Conservation (phyloP, 2,888 invertebrate genomes). For the Volucella inanis region DNA sequence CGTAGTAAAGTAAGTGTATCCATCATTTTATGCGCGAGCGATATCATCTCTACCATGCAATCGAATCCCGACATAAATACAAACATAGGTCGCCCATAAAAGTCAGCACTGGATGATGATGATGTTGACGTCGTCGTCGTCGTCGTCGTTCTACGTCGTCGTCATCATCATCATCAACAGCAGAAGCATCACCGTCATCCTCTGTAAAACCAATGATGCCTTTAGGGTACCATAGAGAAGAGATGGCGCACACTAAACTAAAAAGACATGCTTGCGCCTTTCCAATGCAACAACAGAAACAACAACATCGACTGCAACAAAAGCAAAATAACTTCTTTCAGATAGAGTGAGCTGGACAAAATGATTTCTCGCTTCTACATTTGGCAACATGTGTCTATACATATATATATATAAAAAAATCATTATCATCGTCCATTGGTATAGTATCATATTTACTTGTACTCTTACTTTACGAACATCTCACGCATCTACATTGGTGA, state of each 20-base stretch:
- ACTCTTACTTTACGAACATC: conserved; percentile 27
- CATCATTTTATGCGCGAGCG: conserved; percentile 67
- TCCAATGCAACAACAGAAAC: conserved; percentile 46
- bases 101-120: conserved; percentile 73
- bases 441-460: conserved; percentile 48
- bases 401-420: conserved; percentile 29
- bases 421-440: conserved; percentile 53
- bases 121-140: conserved; percentile 70
- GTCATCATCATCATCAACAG: neutral
- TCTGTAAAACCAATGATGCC: conserved; percentile 29
- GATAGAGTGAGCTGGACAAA: conserved; percentile 73
- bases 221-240: conserved; percentile 45
- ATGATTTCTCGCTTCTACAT: conserved; percentile 74
- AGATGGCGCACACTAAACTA: conserved; percentile 72
- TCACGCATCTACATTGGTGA: conserved; percentile 72
- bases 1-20: conserved; percentile 44
- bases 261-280: conserved; percentile 67
- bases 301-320: conserved; percentile 22
- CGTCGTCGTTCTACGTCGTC: conserved; percentile 20
- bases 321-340: conserved; percentile 30
- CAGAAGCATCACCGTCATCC: conserved; percentile 2
- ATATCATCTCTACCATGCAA: conserved; percentile 60
- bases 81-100: conserved; percentile 74
- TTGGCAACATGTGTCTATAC: conserved; percentile 55
- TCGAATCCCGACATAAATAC: conserved; percentile 74